Evolutionary conservation across 2,888 invertebrate genomes (phyloP).

Genomic region (Latheticus oryzae): DNA sequence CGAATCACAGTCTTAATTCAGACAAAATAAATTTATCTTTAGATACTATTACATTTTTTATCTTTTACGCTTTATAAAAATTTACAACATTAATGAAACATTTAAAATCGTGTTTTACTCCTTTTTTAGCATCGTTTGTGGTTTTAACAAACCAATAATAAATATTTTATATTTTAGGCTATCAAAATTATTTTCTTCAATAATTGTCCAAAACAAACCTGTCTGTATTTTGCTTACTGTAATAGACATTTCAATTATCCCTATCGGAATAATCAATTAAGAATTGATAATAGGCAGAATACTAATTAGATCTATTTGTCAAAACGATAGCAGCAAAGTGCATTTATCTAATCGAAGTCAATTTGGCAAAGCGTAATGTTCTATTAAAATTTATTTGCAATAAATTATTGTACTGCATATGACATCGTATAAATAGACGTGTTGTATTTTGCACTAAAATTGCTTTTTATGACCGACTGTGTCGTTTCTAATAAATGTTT

Average conservation of each 20-base stretch:
- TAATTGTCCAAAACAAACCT: too few relatives aligned
- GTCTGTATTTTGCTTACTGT: too few relatives aligned
- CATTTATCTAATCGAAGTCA: constrained; percentile 37
- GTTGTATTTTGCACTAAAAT: constrained; percentile 51
- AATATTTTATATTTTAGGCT: too few relatives aligned
- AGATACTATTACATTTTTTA: constrained; percentile 36
- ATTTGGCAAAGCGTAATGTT: constrained; percentile 42
- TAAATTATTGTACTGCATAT: constrained; percentile 50
- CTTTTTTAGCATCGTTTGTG: too few relatives aligned
- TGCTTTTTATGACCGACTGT: constrained; percentile 46
- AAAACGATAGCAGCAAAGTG: constrained; percentile 24
- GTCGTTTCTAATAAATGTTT: constrained; percentile 51
- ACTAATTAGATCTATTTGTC: constrained; percentile 36
- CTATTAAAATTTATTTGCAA: constrained; percentile 50
- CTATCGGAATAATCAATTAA: neutral
- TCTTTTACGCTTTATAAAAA: constrained; percentile 38
- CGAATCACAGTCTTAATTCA: constrained; percentile 34
- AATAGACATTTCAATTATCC: too few relatives aligned
- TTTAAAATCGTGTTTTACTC: constrained; percentile 39
- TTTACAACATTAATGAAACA: constrained; percentile 41
- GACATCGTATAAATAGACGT: constrained; percentile 49
- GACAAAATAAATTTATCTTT: constrained; percentile 37
- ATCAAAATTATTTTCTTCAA: constrained; percentile 3
- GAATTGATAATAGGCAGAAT: constrained; percentile 23
- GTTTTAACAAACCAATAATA: too few relatives aligned